These are phyloP conservation scores for Ophion obscuratus DNA, from an alignment of 2,888 invertebrate genomes.

Conservation along the genomic window DNA sequence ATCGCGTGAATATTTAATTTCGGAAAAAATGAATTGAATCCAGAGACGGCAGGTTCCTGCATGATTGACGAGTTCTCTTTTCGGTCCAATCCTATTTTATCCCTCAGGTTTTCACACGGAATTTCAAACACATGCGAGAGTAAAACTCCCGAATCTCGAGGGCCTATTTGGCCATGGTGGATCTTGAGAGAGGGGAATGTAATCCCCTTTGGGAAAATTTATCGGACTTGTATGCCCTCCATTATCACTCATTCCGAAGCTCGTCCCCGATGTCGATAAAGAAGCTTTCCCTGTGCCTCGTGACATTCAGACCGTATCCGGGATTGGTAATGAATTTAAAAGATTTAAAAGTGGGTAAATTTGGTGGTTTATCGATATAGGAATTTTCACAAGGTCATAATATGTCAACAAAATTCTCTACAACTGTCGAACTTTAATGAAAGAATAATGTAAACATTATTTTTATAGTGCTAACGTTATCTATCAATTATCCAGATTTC, in stretches of 20 bases:
- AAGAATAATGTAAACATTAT: background rate
- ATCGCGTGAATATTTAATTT: background rate
- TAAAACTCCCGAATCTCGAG: slow-evolving; percentile 1
- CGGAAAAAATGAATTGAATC: background rate
- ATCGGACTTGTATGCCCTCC: background rate
- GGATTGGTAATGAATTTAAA: background rate
- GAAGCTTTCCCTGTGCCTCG: slow-evolving; percentile 40
- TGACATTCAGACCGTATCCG: slow-evolving; percentile 7
- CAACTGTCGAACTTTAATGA: too few species aligned
- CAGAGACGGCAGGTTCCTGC: background rate
- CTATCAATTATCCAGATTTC: too few species aligned
- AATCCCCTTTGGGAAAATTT: slow-evolving; percentile 17
- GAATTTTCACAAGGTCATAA: background rate
- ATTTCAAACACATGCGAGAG: background rate
- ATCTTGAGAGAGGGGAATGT: background rate
- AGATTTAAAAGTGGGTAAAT: too few species aligned
- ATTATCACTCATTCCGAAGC: slow-evolving; percentile 14
- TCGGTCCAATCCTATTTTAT: background rate
- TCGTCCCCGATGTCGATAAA: slow-evolving; percentile 25
- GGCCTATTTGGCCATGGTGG: background rate
- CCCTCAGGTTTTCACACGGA: background rate
- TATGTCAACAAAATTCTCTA: background rate
- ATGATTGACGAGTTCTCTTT: slow-evolving; percentile 7
- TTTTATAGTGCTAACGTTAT: background rate
- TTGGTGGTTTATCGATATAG: background rate